Conservation (phyloP, 2,113 vertebrate species). For the Eleginops maclovinus region DNA sequence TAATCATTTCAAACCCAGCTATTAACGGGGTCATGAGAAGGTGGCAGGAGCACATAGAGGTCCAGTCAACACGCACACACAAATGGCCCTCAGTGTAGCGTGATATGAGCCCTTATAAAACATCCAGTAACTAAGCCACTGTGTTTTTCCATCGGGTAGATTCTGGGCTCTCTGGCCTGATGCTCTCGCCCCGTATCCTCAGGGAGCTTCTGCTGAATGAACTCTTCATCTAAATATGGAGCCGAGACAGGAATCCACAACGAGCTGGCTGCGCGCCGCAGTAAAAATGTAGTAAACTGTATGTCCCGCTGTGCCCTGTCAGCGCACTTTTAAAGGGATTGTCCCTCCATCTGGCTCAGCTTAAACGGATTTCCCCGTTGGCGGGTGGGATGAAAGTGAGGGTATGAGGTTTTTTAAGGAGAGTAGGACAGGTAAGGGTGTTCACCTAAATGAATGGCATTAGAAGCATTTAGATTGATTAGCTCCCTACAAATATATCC, state of each 20-base stretch:
- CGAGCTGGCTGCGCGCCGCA: conserved; percentile 4
- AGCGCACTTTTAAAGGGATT: conserved; percentile 50
- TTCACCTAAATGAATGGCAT: conserved; percentile 6
- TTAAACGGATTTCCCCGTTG: conserved; percentile 30
- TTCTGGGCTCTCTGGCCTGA: conserved; percentile 29
- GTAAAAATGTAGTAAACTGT: conserved; percentile 54
- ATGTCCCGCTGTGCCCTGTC: conserved; percentile 53
- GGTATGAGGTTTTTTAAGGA: conserved; percentile 23
- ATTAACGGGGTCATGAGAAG: conserved; percentile 20
- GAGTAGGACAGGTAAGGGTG: conserved; percentile 23
- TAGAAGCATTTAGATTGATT: neutral
- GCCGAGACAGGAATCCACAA: conserved; percentile 57
- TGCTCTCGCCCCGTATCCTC: conserved; percentile 47
- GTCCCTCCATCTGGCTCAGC: conserved; percentile 44
- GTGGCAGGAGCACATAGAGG: conserved; percentile 8
- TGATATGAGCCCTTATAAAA: conserved; percentile 43
- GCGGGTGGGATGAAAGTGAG: conserved; percentile 8
- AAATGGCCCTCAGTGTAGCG: conserved; percentile 14
- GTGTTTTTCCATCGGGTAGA: conserved; percentile 55
- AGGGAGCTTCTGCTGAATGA: conserved; percentile 54
- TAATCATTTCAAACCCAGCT: neutral
- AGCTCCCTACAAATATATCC: neutral
- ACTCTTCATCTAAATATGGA: conserved; percentile 66
- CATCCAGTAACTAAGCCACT: conserved; percentile 31
- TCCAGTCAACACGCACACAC: conserved; percentile 25